Percentiles rank a stretch among this genome's conserved stretches.
These are phyloP conservation scores for Dorcus parallelipipedus DNA, from an alignment of 2,888 invertebrate species.

Conservation along the genomic window DNA sequence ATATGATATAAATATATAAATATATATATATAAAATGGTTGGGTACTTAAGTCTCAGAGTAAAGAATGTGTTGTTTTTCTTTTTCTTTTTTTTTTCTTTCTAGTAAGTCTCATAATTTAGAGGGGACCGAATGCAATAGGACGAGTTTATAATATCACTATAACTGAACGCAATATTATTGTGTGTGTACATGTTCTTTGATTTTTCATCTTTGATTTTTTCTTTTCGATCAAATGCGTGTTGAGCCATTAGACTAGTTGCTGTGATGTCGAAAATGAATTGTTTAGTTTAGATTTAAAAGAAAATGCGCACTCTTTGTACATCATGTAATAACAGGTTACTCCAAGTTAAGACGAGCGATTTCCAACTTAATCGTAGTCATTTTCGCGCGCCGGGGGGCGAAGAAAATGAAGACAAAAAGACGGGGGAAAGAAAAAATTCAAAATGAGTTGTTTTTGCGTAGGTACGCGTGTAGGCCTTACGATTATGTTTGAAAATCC, in stretches of 20 bases:
- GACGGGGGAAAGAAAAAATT: not conserved
- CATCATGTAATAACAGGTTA: conserved; percentile 7
- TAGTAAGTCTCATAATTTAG: not conserved
- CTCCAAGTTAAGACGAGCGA: not conserved
- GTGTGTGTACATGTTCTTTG: not conserved
- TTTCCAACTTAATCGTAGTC: conserved; percentile 7
- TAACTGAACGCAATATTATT: conserved; percentile 17
- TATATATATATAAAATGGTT: conserved; percentile 14
- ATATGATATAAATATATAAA: conserved; percentile 8
- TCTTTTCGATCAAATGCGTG: conserved; percentile 31
- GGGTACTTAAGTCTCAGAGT: conserved; percentile 9
- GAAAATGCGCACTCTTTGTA: conserved; percentile 5
- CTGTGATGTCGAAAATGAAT: conserved; percentile 42
- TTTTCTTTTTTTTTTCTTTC: conserved; percentile 1
- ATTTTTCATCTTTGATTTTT: conserved; percentile 33
- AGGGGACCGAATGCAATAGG: conserved; percentile 17
- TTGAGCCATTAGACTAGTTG: conserved; percentile 40
- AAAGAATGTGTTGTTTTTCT: not conserved
- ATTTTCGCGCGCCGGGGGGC: not conserved
- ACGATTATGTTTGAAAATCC: not conserved
- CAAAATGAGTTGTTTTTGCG: conserved; percentile 1
- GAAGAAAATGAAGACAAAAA: not conserved
- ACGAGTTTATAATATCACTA: conserved; percentile 13
- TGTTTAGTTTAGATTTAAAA: conserved; percentile 35
- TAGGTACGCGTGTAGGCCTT: not conserved